A percentile compares a stretch with the other conserved stretches of the same genome.
phyloP scores from a whole-genome alignment of 2,888 invertebrate species.

The Volucella inanis region DNA sequence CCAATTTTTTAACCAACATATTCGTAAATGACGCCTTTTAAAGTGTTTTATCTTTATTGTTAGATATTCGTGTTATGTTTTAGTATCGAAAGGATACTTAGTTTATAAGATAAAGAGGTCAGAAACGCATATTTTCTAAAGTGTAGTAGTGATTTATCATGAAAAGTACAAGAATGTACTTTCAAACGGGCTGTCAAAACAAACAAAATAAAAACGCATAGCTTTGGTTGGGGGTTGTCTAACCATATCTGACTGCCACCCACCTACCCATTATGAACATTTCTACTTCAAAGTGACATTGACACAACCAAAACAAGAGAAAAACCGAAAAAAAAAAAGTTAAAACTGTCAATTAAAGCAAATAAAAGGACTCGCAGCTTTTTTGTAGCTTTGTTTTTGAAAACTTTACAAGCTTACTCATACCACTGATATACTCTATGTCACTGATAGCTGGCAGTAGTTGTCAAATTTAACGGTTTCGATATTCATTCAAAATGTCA shows the following conservation, averaged over 20 bases:
- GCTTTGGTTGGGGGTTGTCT: too few relatives aligned
- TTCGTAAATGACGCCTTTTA: conserved; percentile 23
- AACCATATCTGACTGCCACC: conserved; percentile 3
- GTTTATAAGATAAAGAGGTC: not conserved
- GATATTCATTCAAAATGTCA: conserved; percentile 81
- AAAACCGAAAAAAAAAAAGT: not conserved
- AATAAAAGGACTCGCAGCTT: not conserved
- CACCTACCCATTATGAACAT: not conserved
- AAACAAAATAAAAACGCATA: conserved; percentile 43
- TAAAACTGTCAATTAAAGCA: conserved; percentile 39
- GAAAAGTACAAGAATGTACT: conserved; percentile 4
- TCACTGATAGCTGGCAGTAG: conserved; percentile 43
- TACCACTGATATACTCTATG: conserved; percentile 1
- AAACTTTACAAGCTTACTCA: conserved; percentile 3
- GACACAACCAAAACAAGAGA: conserved; percentile 41
- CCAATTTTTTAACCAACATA: conserved; percentile 31
- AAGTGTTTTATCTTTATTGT: conserved; percentile 17
- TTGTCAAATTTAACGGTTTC: conserved; percentile 13
- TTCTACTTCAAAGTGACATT: conserved; percentile 55
- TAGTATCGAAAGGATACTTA: conserved; percentile 6
- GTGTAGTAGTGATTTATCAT: conserved; percentile 38
- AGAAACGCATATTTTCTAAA: conserved; percentile 33
- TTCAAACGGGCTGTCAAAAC: conserved; percentile 54
- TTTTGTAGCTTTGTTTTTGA: not conserved
- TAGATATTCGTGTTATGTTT: conserved; percentile 3